These are phyloP conservation scores for Formica selysi DNA, from an alignment of 1,140 invertebrate genomes.

Conservation along the genomic window DNA sequence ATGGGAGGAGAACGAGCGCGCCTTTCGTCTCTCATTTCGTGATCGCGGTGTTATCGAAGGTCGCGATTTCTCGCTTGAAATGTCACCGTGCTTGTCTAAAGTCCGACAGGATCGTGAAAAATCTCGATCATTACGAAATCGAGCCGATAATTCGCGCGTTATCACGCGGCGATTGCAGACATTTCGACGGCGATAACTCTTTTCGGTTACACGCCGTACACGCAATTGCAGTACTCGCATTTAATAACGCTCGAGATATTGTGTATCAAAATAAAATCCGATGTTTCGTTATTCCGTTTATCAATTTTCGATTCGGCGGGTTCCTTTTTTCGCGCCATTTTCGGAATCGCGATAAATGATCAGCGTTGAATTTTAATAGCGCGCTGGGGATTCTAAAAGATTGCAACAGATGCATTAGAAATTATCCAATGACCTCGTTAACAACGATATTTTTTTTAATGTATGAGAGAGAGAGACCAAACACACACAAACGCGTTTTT, in stretches of 20 bases:
- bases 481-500: not conserved
- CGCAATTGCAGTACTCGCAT: not conserved
- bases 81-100: slow-evolving; percentile 59
- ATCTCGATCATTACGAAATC: slow-evolving; percentile 50
- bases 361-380: not conserved
- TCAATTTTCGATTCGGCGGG: not conserved
- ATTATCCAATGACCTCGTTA: no score
- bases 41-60: slow-evolving; percentile 52
- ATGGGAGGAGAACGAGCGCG: not conserved
- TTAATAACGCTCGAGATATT: not conserved
- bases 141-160: slow-evolving; percentile 24
- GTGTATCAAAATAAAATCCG: not conserved
- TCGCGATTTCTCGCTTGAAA: slow-evolving; percentile 56
- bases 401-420: no score
- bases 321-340: not conserved
- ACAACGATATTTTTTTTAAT: no score
- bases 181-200: slow-evolving; percentile 22
- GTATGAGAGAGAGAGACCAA: not conserved
- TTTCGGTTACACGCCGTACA: not conserved
- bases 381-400: no score
- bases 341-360: not conserved
- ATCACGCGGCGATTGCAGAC: slow-evolving; percentile 14
- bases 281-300: slow-evolving; percentile 5
- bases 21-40: slow-evolving; percentile 28
- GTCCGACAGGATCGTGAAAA: slow-evolving; percentile 28